Conservation (phyloP, 2,888 invertebrate species). For the Melipona beecheii region DNA sequence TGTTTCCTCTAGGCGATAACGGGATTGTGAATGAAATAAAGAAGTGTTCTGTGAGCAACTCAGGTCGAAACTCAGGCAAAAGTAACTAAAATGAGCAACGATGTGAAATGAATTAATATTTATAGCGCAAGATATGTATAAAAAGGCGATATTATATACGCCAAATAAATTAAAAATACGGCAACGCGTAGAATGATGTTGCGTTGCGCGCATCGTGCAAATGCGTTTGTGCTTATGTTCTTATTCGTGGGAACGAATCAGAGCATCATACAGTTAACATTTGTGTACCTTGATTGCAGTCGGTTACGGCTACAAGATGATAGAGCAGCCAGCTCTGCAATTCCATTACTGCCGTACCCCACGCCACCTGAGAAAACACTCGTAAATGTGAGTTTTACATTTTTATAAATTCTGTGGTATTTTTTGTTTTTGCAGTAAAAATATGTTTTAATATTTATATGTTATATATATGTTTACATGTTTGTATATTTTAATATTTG, state of each 20-base stretch:
- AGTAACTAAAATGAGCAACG: conserved; percentile 78
- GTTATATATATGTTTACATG: too few relatives aligned
- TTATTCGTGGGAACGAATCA: conserved; percentile 24
- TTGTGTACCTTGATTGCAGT: conserved; percentile 82
- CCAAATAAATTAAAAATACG: conserved; percentile 1
- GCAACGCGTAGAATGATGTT: conserved; percentile 21
- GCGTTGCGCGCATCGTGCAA: conserved; percentile 2
- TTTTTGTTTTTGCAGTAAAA: too few relatives aligned
- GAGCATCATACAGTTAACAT: conserved; percentile 24
- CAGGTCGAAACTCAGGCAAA: conserved; percentile 76
- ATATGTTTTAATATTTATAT: too few relatives aligned
- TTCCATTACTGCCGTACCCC: conserved; percentile 83
- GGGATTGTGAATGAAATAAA: conserved; percentile 78
- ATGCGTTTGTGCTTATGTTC: conserved; percentile 6
- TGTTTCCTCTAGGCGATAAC: conserved; percentile 78
- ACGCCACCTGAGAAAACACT: conserved; percentile 80
- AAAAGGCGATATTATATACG: background rate
- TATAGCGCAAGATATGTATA: background rate
- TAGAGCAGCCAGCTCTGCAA: conserved; percentile 83
- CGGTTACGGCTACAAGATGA: conserved; percentile 83
- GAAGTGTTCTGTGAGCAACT: conserved; percentile 63
- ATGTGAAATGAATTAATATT: conserved; percentile 42
- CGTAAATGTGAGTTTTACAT: too few relatives aligned
- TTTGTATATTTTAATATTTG: too few relatives aligned
- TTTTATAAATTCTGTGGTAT: too few relatives aligned